Evolutionary conservation across 2,113 vertebrate species (phyloP).

Genomic region (Brevimyrus niger): DNA sequence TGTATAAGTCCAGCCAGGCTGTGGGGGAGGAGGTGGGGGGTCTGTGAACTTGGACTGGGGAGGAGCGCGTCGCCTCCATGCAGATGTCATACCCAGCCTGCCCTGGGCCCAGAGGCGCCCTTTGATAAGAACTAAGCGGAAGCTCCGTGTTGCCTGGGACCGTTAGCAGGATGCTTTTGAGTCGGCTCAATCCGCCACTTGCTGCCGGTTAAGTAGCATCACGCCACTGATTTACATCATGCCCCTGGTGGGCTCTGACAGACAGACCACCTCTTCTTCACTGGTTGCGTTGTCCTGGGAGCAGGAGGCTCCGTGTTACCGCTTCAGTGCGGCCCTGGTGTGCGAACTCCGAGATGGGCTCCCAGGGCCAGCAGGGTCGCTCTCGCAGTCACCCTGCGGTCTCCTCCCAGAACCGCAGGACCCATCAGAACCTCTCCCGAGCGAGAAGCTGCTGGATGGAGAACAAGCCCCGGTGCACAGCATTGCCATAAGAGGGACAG

Average conservation of each 20-base stretch:
- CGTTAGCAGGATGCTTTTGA: neutral
- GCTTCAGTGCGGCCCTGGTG: neutral
- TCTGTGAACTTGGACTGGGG: neutral
- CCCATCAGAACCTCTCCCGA: neutral
- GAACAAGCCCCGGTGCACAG: neutral
- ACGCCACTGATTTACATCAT: neutral
- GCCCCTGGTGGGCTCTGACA: neutral
- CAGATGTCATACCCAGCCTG: neutral
- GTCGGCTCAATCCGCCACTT: neutral
- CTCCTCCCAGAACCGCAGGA: neutral
- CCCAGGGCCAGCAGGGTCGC: neutral
- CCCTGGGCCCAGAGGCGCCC: neutral
- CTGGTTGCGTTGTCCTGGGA: neutral
- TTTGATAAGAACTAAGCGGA: neutral
- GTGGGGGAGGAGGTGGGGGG: neutral
- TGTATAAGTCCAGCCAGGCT: neutral
- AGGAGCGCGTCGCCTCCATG: neutral
- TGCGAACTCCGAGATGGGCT: neutral
- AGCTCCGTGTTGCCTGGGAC: neutral
- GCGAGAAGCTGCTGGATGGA: neutral
- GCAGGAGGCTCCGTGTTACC: neutral
- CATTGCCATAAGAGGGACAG: neutral
- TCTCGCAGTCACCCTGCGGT: neutral
- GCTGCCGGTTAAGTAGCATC: neutral
- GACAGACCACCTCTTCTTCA: neutral